Evolutionary conservation across 1,140 invertebrate species (phyloP).

Genomic region (Philopotamus ludificatus): DNA sequence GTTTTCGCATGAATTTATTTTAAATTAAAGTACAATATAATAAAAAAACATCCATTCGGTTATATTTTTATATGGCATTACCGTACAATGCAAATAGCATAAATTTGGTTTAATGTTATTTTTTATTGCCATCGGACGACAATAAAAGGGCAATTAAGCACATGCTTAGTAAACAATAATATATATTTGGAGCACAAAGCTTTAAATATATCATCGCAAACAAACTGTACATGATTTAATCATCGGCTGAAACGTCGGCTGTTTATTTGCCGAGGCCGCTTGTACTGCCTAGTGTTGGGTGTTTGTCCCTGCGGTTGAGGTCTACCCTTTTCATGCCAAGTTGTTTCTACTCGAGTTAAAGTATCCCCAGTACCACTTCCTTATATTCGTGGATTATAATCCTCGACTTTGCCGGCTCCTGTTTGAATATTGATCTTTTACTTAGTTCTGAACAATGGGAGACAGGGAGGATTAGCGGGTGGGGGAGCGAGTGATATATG

Average conservation of each 20-base stretch:
- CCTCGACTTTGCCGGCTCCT: constrained; percentile 5
- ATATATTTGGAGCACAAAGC: not conserved
- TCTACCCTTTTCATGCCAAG: not conserved
- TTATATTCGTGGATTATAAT: constrained; percentile 1
- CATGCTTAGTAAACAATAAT: too few species aligned
- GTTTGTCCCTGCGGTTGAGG: not conserved
- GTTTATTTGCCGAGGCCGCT: not conserved
- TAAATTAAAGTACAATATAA: too few species aligned
- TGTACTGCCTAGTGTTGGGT: not conserved
- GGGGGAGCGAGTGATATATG: constrained; percentile 6
- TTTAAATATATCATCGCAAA: not conserved
- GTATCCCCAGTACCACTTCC: not conserved
- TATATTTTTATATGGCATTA: too few species aligned
- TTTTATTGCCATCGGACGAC: too few species aligned
- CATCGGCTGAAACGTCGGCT: too few species aligned
- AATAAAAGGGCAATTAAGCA: too few species aligned
- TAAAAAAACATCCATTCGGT: too few species aligned
- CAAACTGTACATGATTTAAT: too few species aligned
- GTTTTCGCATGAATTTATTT: too few species aligned
- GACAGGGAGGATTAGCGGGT: too few species aligned
- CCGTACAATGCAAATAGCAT: too few species aligned
- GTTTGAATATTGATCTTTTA: constrained; percentile 14
- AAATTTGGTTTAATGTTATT: too few species aligned
- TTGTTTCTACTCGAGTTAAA: not conserved
- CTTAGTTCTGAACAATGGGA: constrained; percentile 8